These are phyloP conservation scores for Anguilla anguilla DNA, from an alignment of 2,797 vertebrate species.

Conservation along the genomic window DNA sequence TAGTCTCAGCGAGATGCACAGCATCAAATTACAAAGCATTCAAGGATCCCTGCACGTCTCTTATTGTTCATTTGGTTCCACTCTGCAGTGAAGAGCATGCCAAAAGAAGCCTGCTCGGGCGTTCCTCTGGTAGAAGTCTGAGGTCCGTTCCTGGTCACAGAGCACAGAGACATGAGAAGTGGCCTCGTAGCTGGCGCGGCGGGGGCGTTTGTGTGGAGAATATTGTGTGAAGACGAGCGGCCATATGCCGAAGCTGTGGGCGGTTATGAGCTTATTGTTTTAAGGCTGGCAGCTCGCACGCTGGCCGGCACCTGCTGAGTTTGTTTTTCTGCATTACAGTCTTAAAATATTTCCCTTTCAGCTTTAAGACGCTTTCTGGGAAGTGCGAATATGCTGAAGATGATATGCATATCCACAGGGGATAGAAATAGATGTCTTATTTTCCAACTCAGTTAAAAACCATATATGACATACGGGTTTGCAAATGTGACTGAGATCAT, in stretches of 20 bases:
- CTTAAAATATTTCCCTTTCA: not conserved
- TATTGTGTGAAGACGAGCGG: not conserved
- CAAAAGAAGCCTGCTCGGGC: not conserved
- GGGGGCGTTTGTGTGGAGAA: not conserved
- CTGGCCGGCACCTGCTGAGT: not conserved
- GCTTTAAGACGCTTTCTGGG: not conserved
- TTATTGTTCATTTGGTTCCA: slow-evolving; percentile 5
- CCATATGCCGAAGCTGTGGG: not conserved
- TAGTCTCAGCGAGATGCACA: slow-evolving; percentile 14
- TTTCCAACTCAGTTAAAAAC: not conserved
- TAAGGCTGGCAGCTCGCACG: not conserved
- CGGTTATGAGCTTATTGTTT: slow-evolving; percentile 5
- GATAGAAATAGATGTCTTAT: not conserved
- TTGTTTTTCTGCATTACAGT: not conserved
- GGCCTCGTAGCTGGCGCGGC: not conserved
- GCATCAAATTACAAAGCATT: slow-evolving; percentile 16
- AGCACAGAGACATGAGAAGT: not conserved
- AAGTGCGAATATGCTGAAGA: not conserved
- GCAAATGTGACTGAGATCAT: not conserved
- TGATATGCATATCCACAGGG: not conserved
- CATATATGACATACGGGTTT: not conserved
- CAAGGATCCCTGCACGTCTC: not conserved
- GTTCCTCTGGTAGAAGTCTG: not conserved
- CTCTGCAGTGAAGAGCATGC: not conserved
- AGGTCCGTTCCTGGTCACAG: not conserved